Conservation (phyloP, 2,888 invertebrate species). For the Nasonovia ribisnigri region DNA sequence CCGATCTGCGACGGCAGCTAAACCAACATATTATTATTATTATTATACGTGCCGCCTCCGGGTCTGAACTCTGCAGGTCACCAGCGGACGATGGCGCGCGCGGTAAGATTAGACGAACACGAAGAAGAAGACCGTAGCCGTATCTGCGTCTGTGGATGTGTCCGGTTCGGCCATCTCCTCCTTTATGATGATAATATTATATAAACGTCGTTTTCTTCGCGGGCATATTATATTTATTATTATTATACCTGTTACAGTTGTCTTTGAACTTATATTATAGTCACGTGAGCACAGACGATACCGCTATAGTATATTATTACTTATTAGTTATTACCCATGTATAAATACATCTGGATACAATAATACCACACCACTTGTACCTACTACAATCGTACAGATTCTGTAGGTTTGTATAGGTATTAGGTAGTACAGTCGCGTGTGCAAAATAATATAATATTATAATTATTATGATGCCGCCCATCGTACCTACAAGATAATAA, state of each 20-base stretch:
- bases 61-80: not conserved
- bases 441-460: not conserved
- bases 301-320: not conserved
- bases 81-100: not conserved
- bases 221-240: not conserved
- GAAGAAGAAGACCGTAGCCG: not conserved
- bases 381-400: not conserved
- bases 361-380: not conserved
- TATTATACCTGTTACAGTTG: not conserved
- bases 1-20: not conserved
- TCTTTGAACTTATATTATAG: not conserved
- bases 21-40: not conserved
- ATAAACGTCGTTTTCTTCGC: conserved; percentile 2
- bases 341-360: not conserved
- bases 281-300: not conserved
- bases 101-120: not conserved
- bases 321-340: not conserved
- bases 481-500: not conserved
- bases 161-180: not conserved
- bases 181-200: not conserved
- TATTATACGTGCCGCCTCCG: not conserved
- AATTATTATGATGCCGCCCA: not conserved
- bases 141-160: not conserved
- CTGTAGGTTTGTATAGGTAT: not conserved
- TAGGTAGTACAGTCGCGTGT: not conserved